Percentiles rank a stretch among this genome's conserved stretches.
phyloP scores from a whole-genome alignment of 2,888 invertebrate species.

The Fragum whitleyi region DNA sequence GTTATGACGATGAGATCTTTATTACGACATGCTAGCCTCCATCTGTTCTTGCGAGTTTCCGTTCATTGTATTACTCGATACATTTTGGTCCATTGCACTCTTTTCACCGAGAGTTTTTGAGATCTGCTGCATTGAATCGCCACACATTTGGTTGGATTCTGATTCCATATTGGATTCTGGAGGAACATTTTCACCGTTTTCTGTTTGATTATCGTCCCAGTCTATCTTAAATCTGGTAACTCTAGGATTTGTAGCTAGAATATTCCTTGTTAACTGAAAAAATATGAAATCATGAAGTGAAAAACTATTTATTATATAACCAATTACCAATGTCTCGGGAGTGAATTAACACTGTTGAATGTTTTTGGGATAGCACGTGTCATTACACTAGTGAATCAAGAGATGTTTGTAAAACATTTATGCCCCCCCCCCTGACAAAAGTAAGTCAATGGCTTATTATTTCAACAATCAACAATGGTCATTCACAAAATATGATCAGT shows the following conservation, averaged over 20 bases:
- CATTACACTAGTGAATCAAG: too few relatives aligned
- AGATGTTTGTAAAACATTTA: too few relatives aligned
- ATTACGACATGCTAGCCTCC: constrained; percentile 22
- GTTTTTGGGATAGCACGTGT: too few relatives aligned
- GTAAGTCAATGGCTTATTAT: too few relatives aligned
- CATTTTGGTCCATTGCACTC: constrained; percentile 24
- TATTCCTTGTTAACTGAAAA: constrained; percentile 90
- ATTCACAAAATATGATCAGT: too few relatives aligned
- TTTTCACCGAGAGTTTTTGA: constrained; percentile 49
- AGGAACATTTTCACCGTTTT: constrained; percentile 75
- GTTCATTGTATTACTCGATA: constrained; percentile 36
- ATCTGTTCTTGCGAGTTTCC: constrained; percentile 59
- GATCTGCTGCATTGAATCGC: constrained; percentile 15
- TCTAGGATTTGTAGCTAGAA: constrained; percentile 95
- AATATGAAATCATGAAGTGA: not conserved
- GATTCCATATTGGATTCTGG: constrained; percentile 72
- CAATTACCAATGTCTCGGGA: not conserved
- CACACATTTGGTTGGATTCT: constrained; percentile 76
- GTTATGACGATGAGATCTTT: too few relatives aligned
- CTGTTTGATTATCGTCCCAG: constrained; percentile 89
- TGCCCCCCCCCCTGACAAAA: too few relatives aligned
- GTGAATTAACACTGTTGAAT: too few relatives aligned
- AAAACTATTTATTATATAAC: not conserved
- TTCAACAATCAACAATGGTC: too few relatives aligned
- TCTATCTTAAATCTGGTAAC: constrained; percentile 99